A percentile compares a stretch with the other conserved stretches of the same genome.
Conservation (phyloP, 2,888 invertebrate genomes). For the Dorcus hopei region DNA sequence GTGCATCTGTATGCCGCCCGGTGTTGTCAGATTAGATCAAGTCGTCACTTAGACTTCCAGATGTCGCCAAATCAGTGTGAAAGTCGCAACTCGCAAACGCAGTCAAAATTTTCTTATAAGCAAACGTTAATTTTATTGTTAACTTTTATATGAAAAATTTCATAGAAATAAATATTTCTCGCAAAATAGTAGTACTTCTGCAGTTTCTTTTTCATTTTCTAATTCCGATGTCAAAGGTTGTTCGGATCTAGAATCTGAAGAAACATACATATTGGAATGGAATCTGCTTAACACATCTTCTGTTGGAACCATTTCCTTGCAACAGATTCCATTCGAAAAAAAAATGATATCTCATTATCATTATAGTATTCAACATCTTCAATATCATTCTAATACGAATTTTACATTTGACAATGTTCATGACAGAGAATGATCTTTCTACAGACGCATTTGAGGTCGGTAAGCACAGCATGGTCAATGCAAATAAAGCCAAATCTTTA, state of each 20-base stretch:
- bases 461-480: slow-evolving; percentile 7
- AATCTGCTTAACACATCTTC: background rate
- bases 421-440: slow-evolving; percentile 14
- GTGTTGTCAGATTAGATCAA: background rate
- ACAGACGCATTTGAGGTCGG: slow-evolving; percentile 17
- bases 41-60: background rate
- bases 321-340: background rate
- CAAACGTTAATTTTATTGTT: too few species aligned
- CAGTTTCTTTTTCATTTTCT: too few species aligned
- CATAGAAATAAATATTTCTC: too few species aligned
- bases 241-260: background rate
- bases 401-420: slow-evolving; percentile 18
- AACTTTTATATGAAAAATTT: too few species aligned
- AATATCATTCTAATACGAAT: slow-evolving; percentile 16
- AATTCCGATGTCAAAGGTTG: background rate
- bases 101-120: too few species aligned
- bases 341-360: background rate
- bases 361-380: background rate
- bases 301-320: background rate
- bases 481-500: slow-evolving; percentile 5
- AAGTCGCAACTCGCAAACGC: too few species aligned
- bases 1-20: background rate
- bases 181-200: too few species aligned
- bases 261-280: background rate
- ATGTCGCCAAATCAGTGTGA: background rate